Base-by-base conservation (phyloP, 2,797 vertebrate species). In the Sparus aurata region DNA sequence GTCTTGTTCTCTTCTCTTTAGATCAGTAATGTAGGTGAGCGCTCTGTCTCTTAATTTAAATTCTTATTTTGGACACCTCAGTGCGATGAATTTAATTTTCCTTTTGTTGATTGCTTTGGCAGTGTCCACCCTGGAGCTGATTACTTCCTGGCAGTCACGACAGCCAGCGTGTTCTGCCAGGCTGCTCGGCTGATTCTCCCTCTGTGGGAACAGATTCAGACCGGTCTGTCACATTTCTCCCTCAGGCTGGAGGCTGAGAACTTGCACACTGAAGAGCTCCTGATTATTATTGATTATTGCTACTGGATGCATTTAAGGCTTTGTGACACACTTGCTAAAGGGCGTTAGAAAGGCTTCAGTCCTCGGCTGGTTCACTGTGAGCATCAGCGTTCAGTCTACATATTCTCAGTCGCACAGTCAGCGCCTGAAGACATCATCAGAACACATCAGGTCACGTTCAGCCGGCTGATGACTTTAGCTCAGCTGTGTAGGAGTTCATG, bases 41-140 rank as follows among this genome's bases (percentile, higher is more conserved):
- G 3, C 13, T 12, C 4, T 43, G 22, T 38, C 43, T 50, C 64
- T 34, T 73, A 53, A 64, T 75, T 83, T 16, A 52, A 69, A 61
- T 62, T 73, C 45, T 47, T 61, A 22, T 54, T 70, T 70, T 69
- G 52, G 74, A 75, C 47, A 41, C 55, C 43, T 75, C 73, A 38
- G 34, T 27, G 53, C 30, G 66, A 68, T 72, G 55, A 69, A 79
- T 80, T 83, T 52, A 67, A 87, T 87, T 79, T 78, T 58, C 60
- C 34, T 67, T 80, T 73, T 80, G 73, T 60, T 80, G 79, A 75
- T 75, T 60, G 38, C 73, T 75, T 70, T 86, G 84, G 84, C 84
- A 63, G 70, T 8, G 75, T 63, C 65, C 62, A 2, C 25, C 63
- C 54, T 8, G 57, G 68, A 79, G 77, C 74, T 76, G 73, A 77